Evolutionary conservation across 1,140 invertebrate species (phyloP).

Genomic region (Tetragonula clypearis): DNA sequence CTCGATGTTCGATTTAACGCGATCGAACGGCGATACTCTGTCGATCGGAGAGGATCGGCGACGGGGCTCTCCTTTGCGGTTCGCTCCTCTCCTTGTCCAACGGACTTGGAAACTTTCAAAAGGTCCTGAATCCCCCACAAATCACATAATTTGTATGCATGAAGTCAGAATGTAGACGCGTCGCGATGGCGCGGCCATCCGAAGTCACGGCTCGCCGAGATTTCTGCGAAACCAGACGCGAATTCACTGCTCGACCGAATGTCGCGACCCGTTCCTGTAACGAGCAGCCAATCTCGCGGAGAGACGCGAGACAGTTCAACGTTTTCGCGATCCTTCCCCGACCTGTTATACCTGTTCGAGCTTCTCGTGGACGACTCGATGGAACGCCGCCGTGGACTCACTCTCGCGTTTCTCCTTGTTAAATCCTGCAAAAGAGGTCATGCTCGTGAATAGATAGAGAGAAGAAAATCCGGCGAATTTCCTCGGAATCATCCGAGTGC

Average conservation of each 20-base stretch:
- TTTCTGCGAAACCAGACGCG: slow-evolving; percentile 50
- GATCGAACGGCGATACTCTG: slow-evolving; percentile 14
- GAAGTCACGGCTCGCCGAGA: slow-evolving; percentile 43
- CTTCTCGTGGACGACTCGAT: not conserved
- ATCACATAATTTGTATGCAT: slow-evolving; percentile 58
- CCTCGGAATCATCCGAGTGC: too few species aligned
- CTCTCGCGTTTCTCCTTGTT: slow-evolving; percentile 20
- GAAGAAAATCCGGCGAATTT: not conserved
- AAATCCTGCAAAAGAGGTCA: slow-evolving; percentile 25
- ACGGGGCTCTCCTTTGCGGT: not conserved
- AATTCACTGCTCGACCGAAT: slow-evolving; percentile 26
- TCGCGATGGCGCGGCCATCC: slow-evolving; percentile 23
- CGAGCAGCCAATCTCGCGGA: slow-evolving; percentile 5
- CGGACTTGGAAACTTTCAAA: slow-evolving; percentile 42
- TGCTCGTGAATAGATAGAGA: not conserved
- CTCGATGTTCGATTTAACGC: slow-evolving; percentile 4
- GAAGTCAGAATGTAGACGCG: slow-evolving; percentile 51
- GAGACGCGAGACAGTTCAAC: slow-evolving; percentile 5
- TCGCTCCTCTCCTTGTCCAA: not conserved
- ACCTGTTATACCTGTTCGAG: not conserved
- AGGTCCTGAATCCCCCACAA: slow-evolving; percentile 34
- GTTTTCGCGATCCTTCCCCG: slow-evolving; percentile 33
- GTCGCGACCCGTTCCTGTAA: slow-evolving; percentile 33
- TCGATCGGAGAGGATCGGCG: not conserved
- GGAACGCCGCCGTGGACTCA: too few species aligned